These are phyloP conservation scores for Tachycineta bicolor DNA, from an alignment of 2,113 vertebrate genomes.

Conservation along the genomic window DNA sequence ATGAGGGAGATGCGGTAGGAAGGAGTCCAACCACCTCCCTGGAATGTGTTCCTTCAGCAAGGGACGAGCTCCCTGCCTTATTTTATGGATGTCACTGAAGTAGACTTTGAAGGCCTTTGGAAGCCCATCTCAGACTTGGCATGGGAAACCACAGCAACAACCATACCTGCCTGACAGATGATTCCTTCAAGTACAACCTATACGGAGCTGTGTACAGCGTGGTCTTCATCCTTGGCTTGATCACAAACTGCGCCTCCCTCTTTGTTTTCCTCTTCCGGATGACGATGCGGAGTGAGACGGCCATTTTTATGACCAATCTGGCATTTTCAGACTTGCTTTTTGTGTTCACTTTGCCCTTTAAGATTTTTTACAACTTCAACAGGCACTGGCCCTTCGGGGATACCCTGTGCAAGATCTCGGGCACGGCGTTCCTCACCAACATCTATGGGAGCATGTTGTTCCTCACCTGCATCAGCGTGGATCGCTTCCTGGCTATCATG, in stretches of 20 bases:
- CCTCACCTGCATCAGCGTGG: slow-evolving; percentile 96
- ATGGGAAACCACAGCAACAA: slow-evolving; percentile 82
- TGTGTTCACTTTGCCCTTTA: slow-evolving; percentile 94
- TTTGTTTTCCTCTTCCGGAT: slow-evolving; percentile 96
- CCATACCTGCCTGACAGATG: slow-evolving; percentile 90
- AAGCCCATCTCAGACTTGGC: slow-evolving; percentile 51
- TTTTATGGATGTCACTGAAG: slow-evolving; percentile 68
- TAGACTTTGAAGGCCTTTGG: slow-evolving; percentile 31
- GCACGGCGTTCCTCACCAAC: slow-evolving; percentile 96
- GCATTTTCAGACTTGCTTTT: slow-evolving; percentile 94
- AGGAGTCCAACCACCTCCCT: not conserved
- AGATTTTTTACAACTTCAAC: slow-evolving; percentile 97
- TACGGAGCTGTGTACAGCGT: slow-evolving; percentile 95
- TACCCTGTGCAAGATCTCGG: slow-evolving; percentile 92
- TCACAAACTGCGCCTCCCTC: slow-evolving; percentile 95
- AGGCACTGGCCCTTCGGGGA: slow-evolving; percentile 98
- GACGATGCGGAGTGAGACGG: slow-evolving; percentile 93
- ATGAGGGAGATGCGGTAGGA: not conserved
- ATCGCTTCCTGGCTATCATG: slow-evolving; percentile 95
- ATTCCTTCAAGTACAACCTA: slow-evolving; percentile 98
- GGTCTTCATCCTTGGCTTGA: slow-evolving; percentile 91
- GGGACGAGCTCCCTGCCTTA: not conserved
- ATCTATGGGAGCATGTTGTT: slow-evolving; percentile 99
- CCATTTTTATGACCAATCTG: slow-evolving; percentile 97
- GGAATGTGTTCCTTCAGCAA: slow-evolving; percentile 3